Evolutionary conservation across 1,140 invertebrate genomes (phyloP), one percentile per base, ranked within the genome.

Genomic region (Drosophila tsacasi): DNA sequence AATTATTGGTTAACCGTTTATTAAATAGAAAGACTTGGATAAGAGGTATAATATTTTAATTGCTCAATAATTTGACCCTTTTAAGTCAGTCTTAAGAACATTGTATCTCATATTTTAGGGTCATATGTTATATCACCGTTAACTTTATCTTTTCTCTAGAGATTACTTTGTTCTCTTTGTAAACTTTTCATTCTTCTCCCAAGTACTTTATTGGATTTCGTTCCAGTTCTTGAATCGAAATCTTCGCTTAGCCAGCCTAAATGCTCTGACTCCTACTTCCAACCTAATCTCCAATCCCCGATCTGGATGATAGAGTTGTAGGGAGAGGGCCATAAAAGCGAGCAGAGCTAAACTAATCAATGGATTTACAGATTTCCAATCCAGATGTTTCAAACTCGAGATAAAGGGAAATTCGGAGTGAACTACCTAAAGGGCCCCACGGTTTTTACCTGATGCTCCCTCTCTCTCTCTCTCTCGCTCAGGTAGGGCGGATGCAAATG

Each of bases 401-500:
- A 67, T 66, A 37, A 39, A 44, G 62, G 62, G 66, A 65, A 68
- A 68, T 50, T 68, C 57, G 21, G n/a, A 54, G 35, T 27, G 47
- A 67, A n/a, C 67, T 71, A 73, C 69, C 69, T 73, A 60, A 44
- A 44, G 21, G 54, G 54, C 42, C 44, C 15, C 13, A 32, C 37
- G 44, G 40, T 44, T 55, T 55, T 37, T 65, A 61, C 37, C 21
- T 65, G 63, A 39, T 27, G 42, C 35, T 30, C 23, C 4, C 32
- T 27, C 54, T 39, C 30, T 8, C 49, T 19, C 19, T 21, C 50
- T 21, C 30, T 9, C 19, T 21, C 0, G 30, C 62, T 30, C 44
- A 77, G 79, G 79, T 83, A 83, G 46, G 55, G 57, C 60, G 25
- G 52, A 66, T 73, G 65, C 83, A 74, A 86, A 76, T 86, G 83